Evolutionary conservation across 2,797 vertebrate species (phyloP).

Genomic region (Acipenser ruthenus): DNA sequence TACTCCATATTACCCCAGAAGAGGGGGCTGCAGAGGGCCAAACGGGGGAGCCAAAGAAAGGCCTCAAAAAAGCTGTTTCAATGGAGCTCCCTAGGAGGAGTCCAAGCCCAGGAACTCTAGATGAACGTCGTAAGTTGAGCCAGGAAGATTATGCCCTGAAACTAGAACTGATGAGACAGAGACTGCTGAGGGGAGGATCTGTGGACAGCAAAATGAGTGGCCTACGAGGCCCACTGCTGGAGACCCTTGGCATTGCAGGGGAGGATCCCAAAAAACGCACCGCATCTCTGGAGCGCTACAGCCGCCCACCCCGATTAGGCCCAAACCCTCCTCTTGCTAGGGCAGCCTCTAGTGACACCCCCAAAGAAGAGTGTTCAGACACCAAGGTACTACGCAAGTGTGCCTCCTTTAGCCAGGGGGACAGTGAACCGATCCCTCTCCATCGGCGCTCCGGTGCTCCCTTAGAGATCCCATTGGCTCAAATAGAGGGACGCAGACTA

Average conservation of each 20-base stretch:
- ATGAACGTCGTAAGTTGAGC: conserved; percentile 55
- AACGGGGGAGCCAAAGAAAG: conserved; percentile 51
- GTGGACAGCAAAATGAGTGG: conserved; percentile 90
- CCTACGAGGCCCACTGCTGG: conserved; percentile 84
- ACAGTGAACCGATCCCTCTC: conserved; percentile 76
- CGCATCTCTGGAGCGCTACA: conserved; percentile 49
- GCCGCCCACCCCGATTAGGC: conserved; percentile 51
- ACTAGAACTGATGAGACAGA: conserved; percentile 85
- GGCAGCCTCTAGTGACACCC: conserved; percentile 83
- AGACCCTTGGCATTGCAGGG: conserved; percentile 73
- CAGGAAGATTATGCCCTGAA: conserved; percentile 86
- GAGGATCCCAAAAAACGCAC: conserved; percentile 57
- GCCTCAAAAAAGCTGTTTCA: conserved; percentile 78
- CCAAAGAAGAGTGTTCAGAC: conserved; percentile 65
- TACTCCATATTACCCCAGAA: conserved; percentile 59
- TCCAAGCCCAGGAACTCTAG: conserved; percentile 65
- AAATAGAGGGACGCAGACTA: conserved; percentile 68
- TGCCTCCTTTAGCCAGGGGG: conserved; percentile 91
- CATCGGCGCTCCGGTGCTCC: conserved; percentile 85
- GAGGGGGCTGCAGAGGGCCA: conserved; percentile 50
- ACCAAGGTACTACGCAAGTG: conserved; percentile 78
- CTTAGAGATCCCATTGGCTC: conserved; percentile 84
- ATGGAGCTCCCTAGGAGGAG: conserved; percentile 67
- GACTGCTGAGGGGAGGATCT: conserved; percentile 73
- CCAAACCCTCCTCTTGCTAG: conserved; percentile 63